Percentiles rank a stretch among this genome's conserved stretches.
Evolutionary conservation across 2,888 invertebrate genomes (phyloP).

Genomic region (Sussaba pulchella): DNA sequence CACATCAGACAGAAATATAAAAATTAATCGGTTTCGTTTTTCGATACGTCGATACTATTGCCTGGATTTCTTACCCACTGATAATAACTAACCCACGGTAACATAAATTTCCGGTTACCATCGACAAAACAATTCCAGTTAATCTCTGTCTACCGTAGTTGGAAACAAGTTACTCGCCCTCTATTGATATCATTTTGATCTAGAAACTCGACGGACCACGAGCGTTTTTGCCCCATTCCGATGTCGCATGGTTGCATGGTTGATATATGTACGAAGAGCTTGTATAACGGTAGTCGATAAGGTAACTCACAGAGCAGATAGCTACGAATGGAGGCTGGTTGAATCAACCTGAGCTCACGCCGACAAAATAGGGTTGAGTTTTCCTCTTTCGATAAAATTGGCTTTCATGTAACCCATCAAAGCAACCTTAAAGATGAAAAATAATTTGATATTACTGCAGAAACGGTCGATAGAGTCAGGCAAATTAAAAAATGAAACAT

Average conservation of each 20-base stretch:
- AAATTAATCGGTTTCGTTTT: background rate
- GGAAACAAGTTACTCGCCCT: background rate
- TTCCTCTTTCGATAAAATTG: too few species aligned
- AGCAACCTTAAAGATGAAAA: background rate
- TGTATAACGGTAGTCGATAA: constrained; percentile 6
- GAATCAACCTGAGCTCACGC: background rate
- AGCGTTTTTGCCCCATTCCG: background rate
- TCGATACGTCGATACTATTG: background rate
- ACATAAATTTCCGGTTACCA: background rate
- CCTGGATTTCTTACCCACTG: background rate
- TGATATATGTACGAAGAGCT: background rate
- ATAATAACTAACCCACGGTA: background rate
- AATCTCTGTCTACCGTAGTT: background rate
- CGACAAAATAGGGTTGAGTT: constrained; percentile 42
- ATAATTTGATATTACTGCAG: background rate
- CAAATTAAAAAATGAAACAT: background rate
- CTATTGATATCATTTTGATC: background rate
- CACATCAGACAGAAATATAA: background rate
- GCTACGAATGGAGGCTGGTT: constrained; percentile 10
- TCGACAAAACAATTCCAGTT: background rate
- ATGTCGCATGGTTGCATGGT: background rate
- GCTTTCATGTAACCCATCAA: too few species aligned
- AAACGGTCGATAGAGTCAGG: background rate
- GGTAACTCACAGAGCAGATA: background rate
- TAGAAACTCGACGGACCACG: background rate